phyloP scores from a whole-genome alignment of 2,113 vertebrate species.

The Grus americana region DNA sequence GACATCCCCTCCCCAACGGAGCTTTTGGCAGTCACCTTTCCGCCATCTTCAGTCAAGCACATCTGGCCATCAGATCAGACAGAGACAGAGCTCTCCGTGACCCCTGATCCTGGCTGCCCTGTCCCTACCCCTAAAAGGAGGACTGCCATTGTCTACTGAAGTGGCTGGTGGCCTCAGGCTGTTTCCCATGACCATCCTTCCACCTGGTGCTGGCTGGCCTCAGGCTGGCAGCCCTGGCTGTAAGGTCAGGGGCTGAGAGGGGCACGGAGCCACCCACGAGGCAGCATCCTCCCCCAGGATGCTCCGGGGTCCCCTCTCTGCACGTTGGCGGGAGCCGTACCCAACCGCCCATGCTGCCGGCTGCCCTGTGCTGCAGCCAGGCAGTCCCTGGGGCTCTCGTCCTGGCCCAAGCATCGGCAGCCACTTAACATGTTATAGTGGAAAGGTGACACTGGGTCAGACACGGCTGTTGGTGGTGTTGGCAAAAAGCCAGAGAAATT shows the following conservation, averaged over 20 bases:
- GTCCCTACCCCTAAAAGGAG: neutral
- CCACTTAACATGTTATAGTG: neutral
- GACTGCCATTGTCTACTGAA: neutral
- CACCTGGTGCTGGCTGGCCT: neutral
- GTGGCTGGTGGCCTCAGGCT: neutral
- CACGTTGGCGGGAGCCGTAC: accelerated
- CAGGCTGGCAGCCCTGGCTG: neutral
- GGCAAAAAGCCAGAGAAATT: neutral
- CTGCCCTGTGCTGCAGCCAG: neutral
- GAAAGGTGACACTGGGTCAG: neutral
- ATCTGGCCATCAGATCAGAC: neutral
- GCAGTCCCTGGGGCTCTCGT: neutral
- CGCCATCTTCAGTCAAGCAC: slow-evolving; percentile 10
- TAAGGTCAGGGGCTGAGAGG: neutral
- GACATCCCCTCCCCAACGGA: neutral
- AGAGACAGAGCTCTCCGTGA: neutral
- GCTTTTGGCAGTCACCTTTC: neutral
- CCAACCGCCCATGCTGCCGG: accelerated
- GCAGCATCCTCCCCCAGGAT: neutral
- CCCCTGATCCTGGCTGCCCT: neutral
- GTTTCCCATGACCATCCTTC: neutral
- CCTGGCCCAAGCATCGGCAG: neutral
- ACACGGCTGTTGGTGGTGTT: neutral
- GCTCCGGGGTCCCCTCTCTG: neutral
- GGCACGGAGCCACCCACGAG: neutral